Percentiles rank a stretch among this genome's conserved stretches.
These are phyloP conservation scores for Dioctria rufipes DNA, from an alignment of 2,888 invertebrate genomes.

Conservation along the genomic window DNA sequence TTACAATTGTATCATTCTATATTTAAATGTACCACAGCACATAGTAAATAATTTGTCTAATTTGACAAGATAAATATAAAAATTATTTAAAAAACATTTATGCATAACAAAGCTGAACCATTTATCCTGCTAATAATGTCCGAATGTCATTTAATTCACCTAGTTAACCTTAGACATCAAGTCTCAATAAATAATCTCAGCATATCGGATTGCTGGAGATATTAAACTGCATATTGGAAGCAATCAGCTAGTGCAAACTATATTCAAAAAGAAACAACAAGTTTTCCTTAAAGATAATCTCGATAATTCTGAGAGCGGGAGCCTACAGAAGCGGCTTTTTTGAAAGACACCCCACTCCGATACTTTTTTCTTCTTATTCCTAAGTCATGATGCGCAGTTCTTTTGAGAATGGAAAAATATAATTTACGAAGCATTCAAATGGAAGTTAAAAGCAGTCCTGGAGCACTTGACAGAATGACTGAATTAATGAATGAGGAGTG, in stretches of 20 bases:
- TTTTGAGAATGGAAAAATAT: slow-evolving; percentile 40
- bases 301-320: slow-evolving; percentile 12
- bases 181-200: slow-evolving; percentile 22
- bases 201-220: slow-evolving; percentile 12
- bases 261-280: not conserved
- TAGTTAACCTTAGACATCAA: slow-evolving; percentile 25
- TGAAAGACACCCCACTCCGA: slow-evolving; percentile 22
- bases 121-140: too few species aligned
- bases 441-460: slow-evolving; percentile 12
- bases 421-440: slow-evolving; percentile 52
- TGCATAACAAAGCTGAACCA: too few species aligned
- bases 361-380: slow-evolving; percentile 23
- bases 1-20: too few species aligned
- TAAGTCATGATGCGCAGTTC: slow-evolving; percentile 27
- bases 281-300: slow-evolving; percentile 1
- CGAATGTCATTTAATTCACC: not conserved
- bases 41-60: too few species aligned
- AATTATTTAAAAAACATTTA: too few species aligned
- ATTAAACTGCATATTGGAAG: slow-evolving; percentile 21
- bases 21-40: too few species aligned
- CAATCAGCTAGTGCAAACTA: slow-evolving; percentile 8
- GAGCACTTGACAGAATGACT: slow-evolving; percentile 10
- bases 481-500: slow-evolving; percentile 28
- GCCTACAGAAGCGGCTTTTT: slow-evolving; percentile 41
- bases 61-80: too few species aligned